phyloP scores from a whole-genome alignment of 2,888 invertebrate genomes.

The Drosophila neonasuta region DNA sequence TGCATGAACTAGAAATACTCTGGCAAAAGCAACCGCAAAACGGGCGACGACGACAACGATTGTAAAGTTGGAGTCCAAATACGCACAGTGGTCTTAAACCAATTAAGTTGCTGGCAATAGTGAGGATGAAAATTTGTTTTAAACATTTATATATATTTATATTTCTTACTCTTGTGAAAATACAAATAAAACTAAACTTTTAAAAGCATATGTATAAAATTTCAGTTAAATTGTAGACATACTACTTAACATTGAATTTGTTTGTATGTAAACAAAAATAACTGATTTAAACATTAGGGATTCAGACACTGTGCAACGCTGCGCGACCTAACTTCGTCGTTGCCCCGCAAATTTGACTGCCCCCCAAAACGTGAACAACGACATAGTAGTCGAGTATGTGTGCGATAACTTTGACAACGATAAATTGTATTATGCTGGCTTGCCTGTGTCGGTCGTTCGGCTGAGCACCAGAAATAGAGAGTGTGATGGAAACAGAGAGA shows the following conservation, averaged over 20 bases:
- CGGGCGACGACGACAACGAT: constrained; percentile 37
- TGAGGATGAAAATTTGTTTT: too few species aligned
- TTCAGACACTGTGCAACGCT: constrained; percentile 27
- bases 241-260: too few species aligned
- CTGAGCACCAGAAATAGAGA: constrained; percentile 21
- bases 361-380: constrained; percentile 34
- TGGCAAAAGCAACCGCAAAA: constrained; percentile 52
- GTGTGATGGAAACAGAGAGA: constrained; percentile 4
- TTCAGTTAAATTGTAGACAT: too few species aligned
- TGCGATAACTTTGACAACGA: constrained; percentile 67
- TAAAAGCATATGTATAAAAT: too few species aligned
- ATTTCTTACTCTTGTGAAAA: too few species aligned
- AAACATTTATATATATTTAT: too few species aligned
- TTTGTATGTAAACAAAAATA: not conserved
- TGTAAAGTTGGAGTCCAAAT: constrained; percentile 38
- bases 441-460: constrained; percentile 20
- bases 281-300: not conserved
- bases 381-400: constrained; percentile 39
- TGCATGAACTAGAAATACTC: constrained; percentile 50
- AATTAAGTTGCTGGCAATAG: not conserved
- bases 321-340: constrained; percentile 17
- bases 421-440: constrained; percentile 61
- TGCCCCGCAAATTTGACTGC: constrained; percentile 36
- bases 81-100: constrained; percentile 35
- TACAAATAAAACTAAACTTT: too few species aligned